These are phyloP conservation scores for Pitangus sulphuratus DNA, from an alignment of 2,797 vertebrate species.

Conservation along the genomic window DNA sequence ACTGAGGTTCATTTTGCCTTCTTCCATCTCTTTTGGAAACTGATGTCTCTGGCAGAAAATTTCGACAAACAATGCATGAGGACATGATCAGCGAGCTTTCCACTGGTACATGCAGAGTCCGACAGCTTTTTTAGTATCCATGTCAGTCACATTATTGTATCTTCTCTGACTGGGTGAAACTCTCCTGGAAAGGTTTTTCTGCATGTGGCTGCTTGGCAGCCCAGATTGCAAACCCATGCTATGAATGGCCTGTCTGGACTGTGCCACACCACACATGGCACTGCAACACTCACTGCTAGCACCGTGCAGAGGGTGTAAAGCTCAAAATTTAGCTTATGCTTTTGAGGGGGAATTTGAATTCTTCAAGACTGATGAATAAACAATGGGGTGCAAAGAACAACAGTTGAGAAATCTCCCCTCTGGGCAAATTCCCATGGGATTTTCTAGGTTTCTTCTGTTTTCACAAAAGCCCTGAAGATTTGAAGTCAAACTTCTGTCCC, in stretches of 20 bases:
- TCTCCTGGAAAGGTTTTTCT: background rate
- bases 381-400: background rate
- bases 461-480: background rate
- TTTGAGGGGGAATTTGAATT: background rate
- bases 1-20: background rate
- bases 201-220: background rate
- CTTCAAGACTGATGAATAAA: background rate
- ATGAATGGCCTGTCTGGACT: background rate
- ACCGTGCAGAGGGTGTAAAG: background rate
- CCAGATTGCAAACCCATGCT: background rate
- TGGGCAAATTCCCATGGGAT: background rate
- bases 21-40: background rate
- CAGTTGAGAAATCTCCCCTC: background rate
- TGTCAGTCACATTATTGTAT: background rate
- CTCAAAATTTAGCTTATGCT: background rate
- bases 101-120: accelerated
- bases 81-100: background rate
- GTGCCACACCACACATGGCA: too few relatives aligned
- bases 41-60: background rate
- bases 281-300: background rate
- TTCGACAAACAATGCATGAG: background rate
- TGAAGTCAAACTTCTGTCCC: background rate
- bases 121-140: background rate
- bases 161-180: background rate
- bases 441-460: background rate